Base-by-base conservation (phyloP, 2,797 vertebrate species). In the Synanceia verrucosa region DNA sequence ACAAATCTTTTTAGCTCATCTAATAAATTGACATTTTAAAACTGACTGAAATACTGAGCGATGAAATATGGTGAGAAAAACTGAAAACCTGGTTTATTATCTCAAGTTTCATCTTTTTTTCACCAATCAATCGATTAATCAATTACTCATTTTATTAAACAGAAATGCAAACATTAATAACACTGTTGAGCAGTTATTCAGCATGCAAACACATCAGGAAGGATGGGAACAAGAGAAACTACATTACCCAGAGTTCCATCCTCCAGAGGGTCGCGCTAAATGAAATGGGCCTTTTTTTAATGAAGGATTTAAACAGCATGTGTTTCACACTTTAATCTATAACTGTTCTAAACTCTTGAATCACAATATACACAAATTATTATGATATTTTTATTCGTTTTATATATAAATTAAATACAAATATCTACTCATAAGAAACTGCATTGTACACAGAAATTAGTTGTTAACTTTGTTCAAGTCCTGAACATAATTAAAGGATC, bases 11-110 rank as follows among this genome's bases (percentile, higher is more conserved):
- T 44, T 36, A 23, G 16, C 9, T 46, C 16, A 46, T 6, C 12
- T 39, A 63, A 63, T 76, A 64, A 76, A 75, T 37, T 44, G 12
- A 62, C 37, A 39, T 28, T 28, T 71, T 51, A 59, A 39, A 39
- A 28, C 48, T 39, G 37, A 16, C 37, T 18, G 14, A n/a, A n/a
- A n/a, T n/a, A n/a, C n/a, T n/a, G n/a, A n/a, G n/a, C n/a, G n/a
- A n/a, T n/a, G n/a, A n/a, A n/a, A n/a, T n/a, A n/a, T n/a, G n/a
- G n/a, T n/a, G n/a, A 39, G 37, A 39, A 39, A 39, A 39, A 39
- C 37, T 39, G 37, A 39, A 39, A 39, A 39, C 37, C 37, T 39
- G 37, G 14, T 39, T 39, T 39, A 16, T 39, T 39, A n/a, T n/a
- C n/a, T n/a, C n/a, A n/a, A 37, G 36, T 37, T 37, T 37, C 36